Conservation (phyloP, 2,888 invertebrate species). For the Rhagonycha fulva region DNA sequence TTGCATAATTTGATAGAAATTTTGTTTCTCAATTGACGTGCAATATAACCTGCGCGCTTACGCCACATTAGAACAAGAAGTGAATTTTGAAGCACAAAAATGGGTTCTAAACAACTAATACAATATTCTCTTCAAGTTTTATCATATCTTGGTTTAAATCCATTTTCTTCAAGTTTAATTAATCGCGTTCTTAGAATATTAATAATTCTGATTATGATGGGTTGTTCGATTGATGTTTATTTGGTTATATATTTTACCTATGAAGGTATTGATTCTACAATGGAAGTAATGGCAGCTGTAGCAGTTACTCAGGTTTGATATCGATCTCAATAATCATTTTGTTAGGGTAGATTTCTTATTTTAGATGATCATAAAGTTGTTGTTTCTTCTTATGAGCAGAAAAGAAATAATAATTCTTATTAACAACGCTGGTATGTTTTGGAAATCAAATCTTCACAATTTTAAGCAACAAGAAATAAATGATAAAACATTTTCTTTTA, state of each 20-base stretch:
- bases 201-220: neutral
- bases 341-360: no score
- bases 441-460: neutral
- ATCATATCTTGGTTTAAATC: neutral
- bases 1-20: neutral
- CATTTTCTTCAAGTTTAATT: neutral
- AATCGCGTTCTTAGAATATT: neutral
- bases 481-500: neutral
- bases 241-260: neutral
- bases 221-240: neutral
- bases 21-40: neutral
- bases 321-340: no score
- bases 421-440: neutral
- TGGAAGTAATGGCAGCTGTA: neutral
- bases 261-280: neutral
- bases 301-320: neutral
- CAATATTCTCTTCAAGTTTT: neutral
- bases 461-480: neutral
- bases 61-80: neutral
- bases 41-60: neutral
- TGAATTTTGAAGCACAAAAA: neutral
- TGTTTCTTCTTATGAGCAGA: no score
- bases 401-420: neutral
- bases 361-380: no score
- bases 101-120: neutral